Evolutionary conservation across 2,888 invertebrate genomes (phyloP).

Genomic region (Mongoloraphidia duomilia): DNA sequence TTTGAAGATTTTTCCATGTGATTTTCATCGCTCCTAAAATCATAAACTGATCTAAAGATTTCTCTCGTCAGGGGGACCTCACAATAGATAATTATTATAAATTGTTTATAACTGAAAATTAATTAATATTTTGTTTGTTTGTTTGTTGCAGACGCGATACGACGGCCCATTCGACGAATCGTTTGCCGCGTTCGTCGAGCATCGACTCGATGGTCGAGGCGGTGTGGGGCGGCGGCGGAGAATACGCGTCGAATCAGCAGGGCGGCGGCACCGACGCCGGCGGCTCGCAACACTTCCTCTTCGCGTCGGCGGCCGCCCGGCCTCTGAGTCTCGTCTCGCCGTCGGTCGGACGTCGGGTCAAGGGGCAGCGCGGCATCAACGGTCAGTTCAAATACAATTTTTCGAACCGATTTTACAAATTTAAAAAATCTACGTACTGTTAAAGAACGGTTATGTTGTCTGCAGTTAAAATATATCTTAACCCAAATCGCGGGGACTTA

Average conservation of each 20-base stretch:
- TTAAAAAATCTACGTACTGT: too few species aligned
- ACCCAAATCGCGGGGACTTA: too few species aligned
- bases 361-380: slow-evolving; percentile 57
- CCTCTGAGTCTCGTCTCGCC: slow-evolving; percentile 54
- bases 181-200: slow-evolving; percentile 60
- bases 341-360: slow-evolving; percentile 58
- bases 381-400: slow-evolving; percentile 46
- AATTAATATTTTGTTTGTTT: slow-evolving; percentile 2
- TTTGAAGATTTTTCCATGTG: too few species aligned
- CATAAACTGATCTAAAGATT: too few species aligned
- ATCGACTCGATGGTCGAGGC: slow-evolving; percentile 67
- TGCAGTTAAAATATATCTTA: too few species aligned
- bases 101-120: not conserved
- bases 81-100: too few species aligned
- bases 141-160: slow-evolving; percentile 32
- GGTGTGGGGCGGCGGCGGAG: slow-evolving; percentile 33
- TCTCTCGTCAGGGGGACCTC: too few species aligned
- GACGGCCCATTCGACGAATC: slow-evolving; percentile 30
- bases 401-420: too few species aligned
- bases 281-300: slow-evolving; percentile 26
- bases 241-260: slow-evolving; percentile 23
- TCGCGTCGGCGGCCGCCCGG: slow-evolving; percentile 32
- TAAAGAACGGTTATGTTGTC: too few species aligned
- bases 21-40: too few species aligned
- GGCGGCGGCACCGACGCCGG: slow-evolving; percentile 22